Percentiles rank a stretch among this genome's conserved stretches.
Conservation (phyloP, 2,113 vertebrate genomes). For the Crotalus horridus region DNA sequence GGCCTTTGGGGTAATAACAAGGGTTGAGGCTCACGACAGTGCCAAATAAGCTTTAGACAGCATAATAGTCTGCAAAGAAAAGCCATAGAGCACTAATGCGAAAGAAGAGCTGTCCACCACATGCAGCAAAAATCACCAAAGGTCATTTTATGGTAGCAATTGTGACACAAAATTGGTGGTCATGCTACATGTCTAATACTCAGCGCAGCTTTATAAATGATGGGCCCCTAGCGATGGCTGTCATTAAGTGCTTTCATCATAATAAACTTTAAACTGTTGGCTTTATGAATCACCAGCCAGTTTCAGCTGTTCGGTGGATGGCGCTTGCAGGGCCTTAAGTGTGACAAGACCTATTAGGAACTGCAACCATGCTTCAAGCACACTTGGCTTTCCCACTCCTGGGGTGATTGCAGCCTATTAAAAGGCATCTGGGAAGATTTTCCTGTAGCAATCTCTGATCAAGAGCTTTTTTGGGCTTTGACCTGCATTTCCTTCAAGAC, state of each 20-base stretch:
- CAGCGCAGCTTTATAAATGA: conserved; percentile 82
- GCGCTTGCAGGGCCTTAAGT: conserved; percentile 84
- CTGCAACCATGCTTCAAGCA: conserved; percentile 83
- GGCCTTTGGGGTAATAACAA: conserved; percentile 82
- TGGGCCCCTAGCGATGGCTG: conserved; percentile 85
- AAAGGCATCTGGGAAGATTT: conserved; percentile 83
- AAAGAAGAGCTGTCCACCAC: conserved; percentile 83
- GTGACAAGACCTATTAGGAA: conserved; percentile 88
- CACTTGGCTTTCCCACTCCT: conserved; percentile 83
- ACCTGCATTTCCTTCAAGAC: conserved; percentile 86
- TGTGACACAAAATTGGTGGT: conserved; percentile 86
- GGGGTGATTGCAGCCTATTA: conserved; percentile 87
- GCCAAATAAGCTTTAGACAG: conserved; percentile 83
- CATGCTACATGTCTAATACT: conserved; percentile 87
- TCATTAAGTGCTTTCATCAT: conserved; percentile 90
- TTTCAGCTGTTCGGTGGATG: conserved; percentile 82
- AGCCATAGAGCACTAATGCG: conserved; percentile 83
- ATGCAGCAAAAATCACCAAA: conserved; percentile 85
- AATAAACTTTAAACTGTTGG: conserved; percentile 92
- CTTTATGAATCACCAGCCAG: conserved; percentile 86
- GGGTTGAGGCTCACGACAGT: conserved; percentile 79
- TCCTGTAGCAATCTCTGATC: conserved; percentile 85
- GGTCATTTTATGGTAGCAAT: conserved; percentile 87
- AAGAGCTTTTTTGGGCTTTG: conserved; percentile 87
- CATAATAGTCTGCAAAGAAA: conserved; percentile 84